A percentile compares a stretch with the other conserved stretches of the same genome.
These are phyloP conservation scores for Teleiodes luculella DNA, from an alignment of 2,888 invertebrate genomes.

Conservation along the genomic window DNA sequence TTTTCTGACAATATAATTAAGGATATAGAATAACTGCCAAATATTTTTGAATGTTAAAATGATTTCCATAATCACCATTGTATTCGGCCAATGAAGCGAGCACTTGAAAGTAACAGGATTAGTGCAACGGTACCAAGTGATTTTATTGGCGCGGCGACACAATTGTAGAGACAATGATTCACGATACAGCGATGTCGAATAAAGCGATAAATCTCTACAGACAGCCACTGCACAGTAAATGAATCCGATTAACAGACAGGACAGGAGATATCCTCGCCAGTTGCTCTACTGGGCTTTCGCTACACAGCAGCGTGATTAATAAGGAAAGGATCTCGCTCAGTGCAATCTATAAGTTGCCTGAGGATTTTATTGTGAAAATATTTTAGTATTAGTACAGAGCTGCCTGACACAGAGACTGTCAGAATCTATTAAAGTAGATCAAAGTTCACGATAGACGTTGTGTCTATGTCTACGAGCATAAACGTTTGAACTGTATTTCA, in stretches of 20 bases:
- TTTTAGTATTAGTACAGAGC: no score
- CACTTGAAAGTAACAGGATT: slow-evolving; percentile 4
- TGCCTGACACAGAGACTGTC: no score
- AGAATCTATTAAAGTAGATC: no score
- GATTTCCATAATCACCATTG: background rate
- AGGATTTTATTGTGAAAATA: no score
- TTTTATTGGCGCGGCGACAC: slow-evolving; percentile 8
- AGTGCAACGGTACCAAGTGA: slow-evolving; percentile 3
- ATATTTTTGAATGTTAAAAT: no score
- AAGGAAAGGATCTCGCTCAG: background rate
- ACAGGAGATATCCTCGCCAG: background rate
- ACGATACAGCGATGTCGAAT: slow-evolving; percentile 7
- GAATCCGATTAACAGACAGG: slow-evolving; percentile 4
- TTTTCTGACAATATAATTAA: no score
- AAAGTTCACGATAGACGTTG: no score
- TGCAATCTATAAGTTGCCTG: background rate
- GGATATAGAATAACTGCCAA: no score
- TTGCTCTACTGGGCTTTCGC: background rate
- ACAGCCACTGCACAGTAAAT: background rate
- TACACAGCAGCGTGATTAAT: background rate
- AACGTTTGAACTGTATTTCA: no score
- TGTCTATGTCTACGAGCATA: no score
- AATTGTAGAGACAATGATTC: slow-evolving; percentile 8
- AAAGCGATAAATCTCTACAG: slow-evolving; percentile 3
- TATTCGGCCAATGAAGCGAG: background rate